phyloP scores from a whole-genome alignment of 2,113 vertebrate species.

The Anser brachyrhynchus region DNA sequence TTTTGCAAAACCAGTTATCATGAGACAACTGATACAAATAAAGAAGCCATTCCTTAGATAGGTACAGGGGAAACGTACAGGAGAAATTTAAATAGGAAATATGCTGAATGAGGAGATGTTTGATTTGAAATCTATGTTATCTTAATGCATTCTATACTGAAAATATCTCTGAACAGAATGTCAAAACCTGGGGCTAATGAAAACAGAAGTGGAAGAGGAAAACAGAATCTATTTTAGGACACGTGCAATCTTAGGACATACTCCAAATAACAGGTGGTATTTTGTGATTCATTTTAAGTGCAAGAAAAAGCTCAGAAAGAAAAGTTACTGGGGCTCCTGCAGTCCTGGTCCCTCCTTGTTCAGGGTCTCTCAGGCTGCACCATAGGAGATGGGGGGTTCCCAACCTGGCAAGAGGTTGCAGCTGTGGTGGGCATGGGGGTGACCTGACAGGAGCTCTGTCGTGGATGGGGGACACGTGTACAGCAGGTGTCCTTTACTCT shows the following conservation, averaged over 20 bases:
- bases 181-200: conserved; percentile 46
- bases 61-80: conserved; percentile 3
- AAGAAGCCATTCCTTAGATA: conserved; percentile 5
- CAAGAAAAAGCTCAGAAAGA: neutral
- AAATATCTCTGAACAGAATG: conserved; percentile 41
- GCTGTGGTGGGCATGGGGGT: neutral
- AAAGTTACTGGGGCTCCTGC: neutral
- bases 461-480: neutral
- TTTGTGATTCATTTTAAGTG: neutral
- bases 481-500: neutral
- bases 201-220: conserved; percentile 23
- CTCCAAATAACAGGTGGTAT: neutral
- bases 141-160: conserved; percentile 33
- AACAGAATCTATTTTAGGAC: conserved; percentile 22
- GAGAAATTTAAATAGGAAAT: conserved; percentile 59
- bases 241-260: neutral
- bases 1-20: conserved; percentile 48
- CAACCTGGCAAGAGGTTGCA: neutral
- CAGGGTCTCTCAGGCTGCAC: neutral
- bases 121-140: conserved; percentile 47
- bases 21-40: conserved; percentile 21
- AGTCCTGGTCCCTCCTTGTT: neutral
- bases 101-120: neutral
- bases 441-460: neutral
- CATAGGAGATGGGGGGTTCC: neutral